Evolutionary conservation across 2,888 invertebrate species (phyloP).

Genomic region (Xestia ashworthii): DNA sequence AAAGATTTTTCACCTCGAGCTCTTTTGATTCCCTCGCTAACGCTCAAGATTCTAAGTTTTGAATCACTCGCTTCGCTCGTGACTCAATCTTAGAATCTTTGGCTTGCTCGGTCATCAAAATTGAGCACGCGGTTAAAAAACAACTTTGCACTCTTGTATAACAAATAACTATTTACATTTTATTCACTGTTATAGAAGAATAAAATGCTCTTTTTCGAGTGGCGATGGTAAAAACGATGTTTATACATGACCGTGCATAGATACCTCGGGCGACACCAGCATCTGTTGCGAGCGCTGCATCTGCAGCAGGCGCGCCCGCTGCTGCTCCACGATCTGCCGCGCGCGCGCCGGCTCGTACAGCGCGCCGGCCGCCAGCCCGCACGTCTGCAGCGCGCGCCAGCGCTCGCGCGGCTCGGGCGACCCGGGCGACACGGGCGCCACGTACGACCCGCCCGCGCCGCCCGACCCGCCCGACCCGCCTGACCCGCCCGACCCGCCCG

Average conservation of each 20-base stretch:
- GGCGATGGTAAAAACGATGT: background rate
- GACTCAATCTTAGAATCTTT: too few species aligned
- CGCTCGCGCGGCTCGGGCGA: conserved; percentile 71
- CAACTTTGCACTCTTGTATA: too few species aligned
- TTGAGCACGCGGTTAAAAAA: too few species aligned
- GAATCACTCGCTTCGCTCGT: too few species aligned
- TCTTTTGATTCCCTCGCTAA: too few species aligned
- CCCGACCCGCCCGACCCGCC: conserved; percentile 71
- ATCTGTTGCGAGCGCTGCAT: conserved; percentile 95
- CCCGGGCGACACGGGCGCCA: conserved; percentile 86
- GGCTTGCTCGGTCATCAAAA: too few species aligned
- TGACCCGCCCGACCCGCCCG: conserved; percentile 83
- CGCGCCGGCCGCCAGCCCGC: conserved; percentile 71
- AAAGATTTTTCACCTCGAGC: too few species aligned
- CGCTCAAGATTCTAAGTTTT: too few species aligned
- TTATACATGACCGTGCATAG: fast-evolving
- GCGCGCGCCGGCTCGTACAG: conserved; percentile 80
- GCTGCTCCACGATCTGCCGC: conserved; percentile 90
- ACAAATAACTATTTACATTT: too few species aligned
- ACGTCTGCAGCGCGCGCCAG: conserved; percentile 63
- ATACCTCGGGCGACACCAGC: conserved; percentile 92
- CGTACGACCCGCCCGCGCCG: conserved; percentile 86
- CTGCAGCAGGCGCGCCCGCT: conserved; percentile 93
- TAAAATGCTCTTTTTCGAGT: too few species aligned
- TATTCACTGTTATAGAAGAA: too few species aligned